Evolutionary conservation across 2,797 vertebrate species (phyloP), one percentile per base, ranked within the genome.

Genomic region (Bovichtus diacanthus): DNA sequence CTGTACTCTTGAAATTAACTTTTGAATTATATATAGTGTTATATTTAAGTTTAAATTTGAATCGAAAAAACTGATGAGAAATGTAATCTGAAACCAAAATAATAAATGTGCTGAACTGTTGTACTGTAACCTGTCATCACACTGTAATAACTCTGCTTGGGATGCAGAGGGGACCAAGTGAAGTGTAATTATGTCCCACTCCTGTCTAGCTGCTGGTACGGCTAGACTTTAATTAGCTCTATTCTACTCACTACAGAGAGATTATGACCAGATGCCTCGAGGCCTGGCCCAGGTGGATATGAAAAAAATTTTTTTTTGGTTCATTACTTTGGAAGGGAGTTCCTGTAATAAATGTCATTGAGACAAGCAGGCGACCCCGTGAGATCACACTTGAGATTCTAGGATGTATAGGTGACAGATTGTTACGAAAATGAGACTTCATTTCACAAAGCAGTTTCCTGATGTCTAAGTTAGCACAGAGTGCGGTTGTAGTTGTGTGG

Each of bases 201-300:
- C 72, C 81, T 80, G 63, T 85, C 77, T 81, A 41, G 80, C 80
- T 87, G 54, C 72, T 82, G 83, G n/a, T 89, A 47, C 62, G 44
- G 78, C 80, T 70, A 68, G 73, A 87, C 81, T 93, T 90, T 90
- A 92, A 94, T 94, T 92, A 92, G 75, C 73, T 85, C 60, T 62
- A 85, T 85, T 90, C 82, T 86, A 78, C 72, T 81, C 76, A 85
- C 84, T 63, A 76, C 70, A 66, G 78, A 81, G 65, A 89, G 76
- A 90, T 85, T 88, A 88, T 80, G 84, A 83, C 81, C 90, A 82
- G 77, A 78, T 82, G 87, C 84, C 86, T 87, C 4, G 3, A 83
- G 83, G 83, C 76, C 67, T 64, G 61, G 54, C 72, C 76, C 81
- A 90, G 81, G 82, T 89, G 80, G 80, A 29, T 80, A 87, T 84